Base-by-base conservation (phyloP, 2,797 vertebrate species). In the Leptatherina wallacei region DNA sequence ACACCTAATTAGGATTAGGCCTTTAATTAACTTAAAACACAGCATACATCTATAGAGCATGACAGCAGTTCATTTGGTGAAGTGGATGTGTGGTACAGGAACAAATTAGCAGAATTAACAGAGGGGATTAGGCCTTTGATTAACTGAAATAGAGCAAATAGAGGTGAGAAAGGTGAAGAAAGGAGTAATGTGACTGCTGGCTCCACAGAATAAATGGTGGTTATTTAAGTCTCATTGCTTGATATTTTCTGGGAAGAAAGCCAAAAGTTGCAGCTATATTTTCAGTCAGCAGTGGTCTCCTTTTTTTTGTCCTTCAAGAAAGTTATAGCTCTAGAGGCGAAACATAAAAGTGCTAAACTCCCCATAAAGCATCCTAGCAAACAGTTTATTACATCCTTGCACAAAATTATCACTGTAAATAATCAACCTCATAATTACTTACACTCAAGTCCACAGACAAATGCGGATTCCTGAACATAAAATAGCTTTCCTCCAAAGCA, bases 241-340 rank as follows among this genome's bases (percentile, higher is more conserved):
- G 81, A 88, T 89, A 79, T 86, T 82, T 89, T 74, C 85, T 65
- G 81, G 89, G 87, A 86, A 42, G 32, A 0, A 29, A 79, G 85
- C 87, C 89, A 87, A 61, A 61, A 8, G 27, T 47, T 35, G 56
- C 73, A 40, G 79, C 80, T 74, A 16, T 44, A 70, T 64, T 66
- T 49, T 61, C 61, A 69, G 78, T 51, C 24, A 32, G 40, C 30
- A 44, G 71, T 54, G 3, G 14, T 57, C 29, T 32, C 32, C 32
- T 60, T 49, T 30, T 56, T 69, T 72, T 55, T 44, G 42, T 70
- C 70, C 65, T 85, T 85, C 65, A 77, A 76, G 71, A 71, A 62
- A 3, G 24, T 44, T 2, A 27, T 38, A 2, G 44, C 1, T 22
- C 35, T 57, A n/a, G 16, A 58, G 68, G 65, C 72, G 52, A 58